A percentile compares a stretch with the other conserved stretches of the same genome.
Evolutionary conservation across 2,797 vertebrate species (phyloP).

Genomic region (Myripristis murdjan): DNA sequence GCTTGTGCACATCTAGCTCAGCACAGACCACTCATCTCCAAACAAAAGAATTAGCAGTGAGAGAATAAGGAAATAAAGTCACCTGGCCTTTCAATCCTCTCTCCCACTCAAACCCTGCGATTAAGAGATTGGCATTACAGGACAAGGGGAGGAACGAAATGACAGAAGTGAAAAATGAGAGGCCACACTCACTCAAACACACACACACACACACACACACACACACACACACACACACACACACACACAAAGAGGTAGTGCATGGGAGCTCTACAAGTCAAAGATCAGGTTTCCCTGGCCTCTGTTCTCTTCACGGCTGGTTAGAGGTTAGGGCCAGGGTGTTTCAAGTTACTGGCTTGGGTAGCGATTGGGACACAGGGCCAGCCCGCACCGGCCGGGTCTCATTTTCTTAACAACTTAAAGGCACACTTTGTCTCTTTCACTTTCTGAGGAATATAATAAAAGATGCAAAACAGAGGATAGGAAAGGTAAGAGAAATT

Average conservation of each 20-base stretch:
- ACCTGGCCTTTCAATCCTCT: conserved; percentile 79
- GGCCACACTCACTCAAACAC: conserved; percentile 63
- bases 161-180: conserved; percentile 80
- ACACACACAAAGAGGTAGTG: conserved; percentile 65
- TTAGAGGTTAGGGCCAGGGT: conserved; percentile 69
- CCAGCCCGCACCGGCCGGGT: conserved; percentile 51
- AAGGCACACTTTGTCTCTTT: conserved; percentile 50
- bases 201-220: no score
- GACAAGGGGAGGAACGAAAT: conserved; percentile 76
- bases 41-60: conserved; percentile 63
- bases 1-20: conserved; percentile 54
- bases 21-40: conserved; percentile 32
- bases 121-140: conserved; percentile 82
- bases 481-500: conserved; percentile 8
- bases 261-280: conserved; percentile 80
- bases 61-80: conserved; percentile 79
- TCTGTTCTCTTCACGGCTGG: conserved; percentile 80
- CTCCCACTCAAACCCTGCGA: conserved; percentile 72
- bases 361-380: conserved; percentile 65
- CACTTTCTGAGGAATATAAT: not conserved
- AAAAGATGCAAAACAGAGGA: conserved; percentile 22
- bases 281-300: conserved; percentile 81
- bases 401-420: conserved; percentile 60
- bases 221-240: conserved; percentile 28
- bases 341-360: conserved; percentile 80